A percentile compares a stretch with the other conserved stretches of the same genome.
Conservation (phyloP, 92 coral and sea anemone genomes). For the Pocillopora meandrina region DNA sequence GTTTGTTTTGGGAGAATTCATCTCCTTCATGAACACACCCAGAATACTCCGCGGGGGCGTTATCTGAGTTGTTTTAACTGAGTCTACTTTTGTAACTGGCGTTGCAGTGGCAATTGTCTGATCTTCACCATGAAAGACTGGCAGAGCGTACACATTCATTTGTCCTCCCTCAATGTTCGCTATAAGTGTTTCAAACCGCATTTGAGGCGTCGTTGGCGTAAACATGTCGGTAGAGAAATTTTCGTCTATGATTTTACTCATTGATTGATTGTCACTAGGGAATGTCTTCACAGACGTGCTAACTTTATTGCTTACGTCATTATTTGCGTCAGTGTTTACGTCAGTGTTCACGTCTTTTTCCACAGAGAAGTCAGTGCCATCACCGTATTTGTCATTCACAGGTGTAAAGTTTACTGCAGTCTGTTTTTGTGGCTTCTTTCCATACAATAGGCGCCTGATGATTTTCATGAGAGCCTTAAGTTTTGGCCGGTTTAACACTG, state of each 20-base stretch:
- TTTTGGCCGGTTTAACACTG: slow-evolving; percentile 27
- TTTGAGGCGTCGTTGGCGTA: slow-evolving; percentile 15
- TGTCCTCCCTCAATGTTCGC: slow-evolving; percentile 7
- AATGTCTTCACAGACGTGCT: background rate
- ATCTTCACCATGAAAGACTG: slow-evolving; percentile 5
- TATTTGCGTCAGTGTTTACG: slow-evolving; percentile 9
- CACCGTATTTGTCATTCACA: background rate
- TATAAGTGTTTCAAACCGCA: slow-evolving; percentile 19
- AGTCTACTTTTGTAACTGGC: background rate
- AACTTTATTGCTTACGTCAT: background rate
- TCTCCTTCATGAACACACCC: background rate
- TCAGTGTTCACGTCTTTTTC: slow-evolving; percentile 9
- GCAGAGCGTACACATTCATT: slow-evolving; percentile 35
- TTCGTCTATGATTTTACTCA: slow-evolving; percentile 21
- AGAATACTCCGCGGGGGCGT: background rate
- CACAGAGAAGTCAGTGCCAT: slow-evolving; percentile 14
- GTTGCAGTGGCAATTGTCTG: background rate
- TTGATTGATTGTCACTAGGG: background rate
- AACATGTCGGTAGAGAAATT: slow-evolving; percentile 10
- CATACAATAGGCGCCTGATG: slow-evolving; percentile 26
- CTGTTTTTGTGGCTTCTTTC: slow-evolving; percentile 20
- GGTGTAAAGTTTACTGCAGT: background rate
- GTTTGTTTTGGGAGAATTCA: background rate
- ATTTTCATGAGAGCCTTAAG: slow-evolving; percentile 24
- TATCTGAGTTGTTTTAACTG: background rate